These are phyloP conservation scores for Leptonema lineaticorne DNA, from an alignment of 1,140 invertebrate species.

Conservation along the genomic window DNA sequence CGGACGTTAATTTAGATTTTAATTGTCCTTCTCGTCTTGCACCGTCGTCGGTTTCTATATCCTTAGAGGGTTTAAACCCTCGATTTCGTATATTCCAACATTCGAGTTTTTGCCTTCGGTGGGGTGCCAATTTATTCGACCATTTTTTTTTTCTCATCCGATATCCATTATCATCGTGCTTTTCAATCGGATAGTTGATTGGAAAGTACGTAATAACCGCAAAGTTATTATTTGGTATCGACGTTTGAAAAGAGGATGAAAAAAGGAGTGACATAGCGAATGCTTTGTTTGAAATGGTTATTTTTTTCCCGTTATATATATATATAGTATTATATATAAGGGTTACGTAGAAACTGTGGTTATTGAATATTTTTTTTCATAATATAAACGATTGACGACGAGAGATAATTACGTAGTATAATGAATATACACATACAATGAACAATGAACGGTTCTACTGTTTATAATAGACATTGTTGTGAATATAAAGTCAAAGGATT, in stretches of 20 bases:
- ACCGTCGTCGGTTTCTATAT: neutral
- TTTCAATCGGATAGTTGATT: slow-evolving; percentile 24
- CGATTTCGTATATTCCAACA: neutral
- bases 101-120: neutral
- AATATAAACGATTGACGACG: neutral
- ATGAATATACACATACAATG: no score
- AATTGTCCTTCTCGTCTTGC: slow-evolving; percentile 23
- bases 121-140: slow-evolving; percentile 19
- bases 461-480: no score
- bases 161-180: slow-evolving; percentile 5
- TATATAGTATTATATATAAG: neutral
- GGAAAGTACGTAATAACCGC: slow-evolving; percentile 8
- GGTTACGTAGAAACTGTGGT: neutral
- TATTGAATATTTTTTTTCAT: slow-evolving; percentile 5
- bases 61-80: slow-evolving; percentile 1
- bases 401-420: neutral
- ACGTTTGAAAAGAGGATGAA: neutral
- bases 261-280: neutral
- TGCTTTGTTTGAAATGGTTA: slow-evolving; percentile 14
- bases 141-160: slow-evolving; percentile 4
- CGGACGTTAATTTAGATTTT: slow-evolving; percentile 23
- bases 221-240: slow-evolving; percentile 10
- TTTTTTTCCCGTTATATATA: neutral
- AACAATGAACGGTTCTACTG: no score
- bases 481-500: no score